phyloP scores from a whole-genome alignment of 2,113 vertebrate species.

The Atherinomorus stipes region DNA sequence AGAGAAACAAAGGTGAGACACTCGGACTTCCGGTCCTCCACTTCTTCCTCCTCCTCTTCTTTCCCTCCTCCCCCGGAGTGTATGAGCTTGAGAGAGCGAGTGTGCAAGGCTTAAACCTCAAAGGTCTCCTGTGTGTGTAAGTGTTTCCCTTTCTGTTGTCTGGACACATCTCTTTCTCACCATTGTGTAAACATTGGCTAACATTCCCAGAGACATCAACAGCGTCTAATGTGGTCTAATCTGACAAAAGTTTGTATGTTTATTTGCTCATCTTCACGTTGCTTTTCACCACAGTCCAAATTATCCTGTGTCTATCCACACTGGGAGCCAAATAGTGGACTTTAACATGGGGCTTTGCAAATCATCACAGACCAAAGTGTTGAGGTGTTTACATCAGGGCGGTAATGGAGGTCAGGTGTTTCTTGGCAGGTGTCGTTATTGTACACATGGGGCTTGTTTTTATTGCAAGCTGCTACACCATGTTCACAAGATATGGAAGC shows the following conservation, averaged over 20 bases:
- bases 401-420: conserved; percentile 4
- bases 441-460: conserved; percentile 27
- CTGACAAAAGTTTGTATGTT: conserved; percentile 93
- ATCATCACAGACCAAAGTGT: conserved; percentile 77
- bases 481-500: conserved; percentile 16
- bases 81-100: conserved; percentile 42
- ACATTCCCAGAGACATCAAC: conserved; percentile 92
- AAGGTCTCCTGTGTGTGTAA: conserved; percentile 86
- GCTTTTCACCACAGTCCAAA: conserved; percentile 96
- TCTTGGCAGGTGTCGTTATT: conserved; percentile 9
- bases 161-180: conserved; percentile 94
- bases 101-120: conserved; percentile 53
- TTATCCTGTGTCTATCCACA: conserved; percentile 94
- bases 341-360: conserved; percentile 97
- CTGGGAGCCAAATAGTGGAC: conserved; percentile 89
- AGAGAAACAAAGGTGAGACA: conserved; percentile 96
- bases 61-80: conserved; percentile 16
- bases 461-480: conserved; percentile 22
- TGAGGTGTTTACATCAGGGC: conserved; percentile 18
- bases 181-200: conserved; percentile 94
- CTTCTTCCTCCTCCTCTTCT: background rate
- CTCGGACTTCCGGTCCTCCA: conserved; percentile 13
- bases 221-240: conserved; percentile 94
- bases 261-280: conserved; percentile 96
- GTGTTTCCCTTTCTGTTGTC: conserved; percentile 88